Evolutionary conservation across 92 coral and sea anemone species (phyloP), one percentile per base, ranked within the genome.

Genomic region (Phenganax stokvisi): DNA sequence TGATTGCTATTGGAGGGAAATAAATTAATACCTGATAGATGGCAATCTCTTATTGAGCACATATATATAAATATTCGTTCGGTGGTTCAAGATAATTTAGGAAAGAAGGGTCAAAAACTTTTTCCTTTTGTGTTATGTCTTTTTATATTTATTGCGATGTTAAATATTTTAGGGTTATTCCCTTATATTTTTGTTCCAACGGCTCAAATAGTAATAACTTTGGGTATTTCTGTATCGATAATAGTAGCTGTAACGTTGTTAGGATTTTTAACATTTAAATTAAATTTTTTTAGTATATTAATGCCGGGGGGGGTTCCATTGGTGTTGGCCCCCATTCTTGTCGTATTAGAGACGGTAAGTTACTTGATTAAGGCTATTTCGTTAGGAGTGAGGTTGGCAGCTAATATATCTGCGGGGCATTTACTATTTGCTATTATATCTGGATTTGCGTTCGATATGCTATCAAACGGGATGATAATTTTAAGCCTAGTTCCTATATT

Each of bases 291-390:
- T 76, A 85, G 89, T 72, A 89, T 89, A 77, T 74, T 90, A 80
- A 89, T 90, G 96, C 96, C 96, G 29, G 84, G 84, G 69, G 96
- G 96, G 65, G 96, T 90, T 79, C 96, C 96, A 64, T 86, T 90
- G 77, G 87, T 81, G 52, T 75, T 90, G 64, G 96, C 96, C 77
- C 96, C 96, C 64, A 85, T 90, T 72, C 87, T 90, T 71, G 92
- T 90, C 29, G 12, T 89, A 83, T 86, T 90, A 64, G 96, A 90
- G 80, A 89, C 96, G 77, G 71, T 89, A 59, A 90, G 96, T 68
- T 90, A 84, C 85, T 57, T 90, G 44, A 86, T 87, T 83, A 80
- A 90, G 85, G 96, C 96, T 58, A 77, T 90, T 80, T 90, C 96
- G 67, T 86, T 90, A 72, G 96, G 96, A 54, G 87, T 90, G 80